Evolutionary conservation across 1,140 invertebrate species (phyloP), one percentile per base, ranked within the genome.

Genomic region (Saccostrea echinata): DNA sequence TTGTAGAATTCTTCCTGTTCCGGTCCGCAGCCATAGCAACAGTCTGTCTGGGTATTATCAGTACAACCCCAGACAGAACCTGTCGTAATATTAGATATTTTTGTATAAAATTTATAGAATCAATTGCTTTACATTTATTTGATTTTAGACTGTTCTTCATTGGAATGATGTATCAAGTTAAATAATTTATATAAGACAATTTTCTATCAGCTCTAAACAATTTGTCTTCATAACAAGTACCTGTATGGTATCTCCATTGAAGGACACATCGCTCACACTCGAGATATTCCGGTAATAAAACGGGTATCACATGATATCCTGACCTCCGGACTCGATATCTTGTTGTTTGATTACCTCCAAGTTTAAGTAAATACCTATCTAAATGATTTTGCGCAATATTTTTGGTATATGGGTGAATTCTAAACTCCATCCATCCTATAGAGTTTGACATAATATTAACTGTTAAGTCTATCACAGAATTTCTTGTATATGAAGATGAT

Each of bases 221-320:
- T n/a, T 57, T 24, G 21, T 43, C 33, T 1, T 24, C 83, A 64
- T 27, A n/a, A 52, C 18, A 85, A 89, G 91, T 93, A 97, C 97
- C 98, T 89, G 97, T 98, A 88, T 97, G 97, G 93, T 98, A 98
- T 86, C 96, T 97, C 97, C 98, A 98, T 92, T 98, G 97, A 3
- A 98, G 93, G 0, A 98, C 97, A 92, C 98, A 98, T 88, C 98
- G 97, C 0, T 97, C 96, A 91, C 98, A 98, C 0, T 97, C 98
- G 0, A 98, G 92, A 91, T 97, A 97, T 0, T 97, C 95, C 0
- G 98, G 98, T 68, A 99, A 94, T 43, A 91, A 55, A 12, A 91
- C 64, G n/a, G 88, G 89, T n/a, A 91, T 61, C 35, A 87, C 84
- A 24, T 86, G 85, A 16, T 89, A 89, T 61, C 85, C 87, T 16